Evolutionary conservation across 2,888 invertebrate genomes (phyloP), one percentile per base, ranked within the genome.

Genomic region (Anarsia innoxiella): DNA sequence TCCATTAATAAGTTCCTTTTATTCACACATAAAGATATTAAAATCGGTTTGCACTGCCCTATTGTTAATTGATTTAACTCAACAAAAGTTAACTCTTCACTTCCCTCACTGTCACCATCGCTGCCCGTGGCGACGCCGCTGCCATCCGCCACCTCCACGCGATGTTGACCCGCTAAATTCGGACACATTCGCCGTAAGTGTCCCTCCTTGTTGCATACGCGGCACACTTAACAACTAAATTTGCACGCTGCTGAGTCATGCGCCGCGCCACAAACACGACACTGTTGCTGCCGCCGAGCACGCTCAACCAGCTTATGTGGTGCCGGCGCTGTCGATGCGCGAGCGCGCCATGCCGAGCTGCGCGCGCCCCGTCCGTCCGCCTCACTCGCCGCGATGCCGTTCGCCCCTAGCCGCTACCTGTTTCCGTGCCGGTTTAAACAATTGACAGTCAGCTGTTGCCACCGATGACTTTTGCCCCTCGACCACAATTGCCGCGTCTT

Each of bases 401-500:
- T 29, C 2, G 11, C 10, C 12, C 3, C 16, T 6, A 4, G 31
- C 19, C 14, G 14, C 5, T 31, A 9, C 19, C 19, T 28, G 12
- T 4, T 6, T 10, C 26, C n/a, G 4, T 9, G 6, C 32, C 32
- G 23, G 8, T 2, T 10, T 13, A n/a, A n/a, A n/a, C n/a, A 11
- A 11, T 3, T 36, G 36, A 28, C 37, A 16, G 3, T 9, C 31
- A 16, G 16, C 30, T n/a, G 15, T 10, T 12, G 27, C 16, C 11
- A 12, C 36, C 19, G 31, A n/a, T 30, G 30, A 30, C 30, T n/a
- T 12, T 30, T 30, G 3, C 31, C 13, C 4, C 27, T 31, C n/a
- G 34, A 11, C n/a, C 40, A 36, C 36, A 6, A 31, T 16, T 6
- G 42, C 45, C 12, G 42, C 42, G 15, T 43, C 32, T 26, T 33